phyloP scores from a whole-genome alignment of 2,888 invertebrate species.

The Lysandra coridon region DNA sequence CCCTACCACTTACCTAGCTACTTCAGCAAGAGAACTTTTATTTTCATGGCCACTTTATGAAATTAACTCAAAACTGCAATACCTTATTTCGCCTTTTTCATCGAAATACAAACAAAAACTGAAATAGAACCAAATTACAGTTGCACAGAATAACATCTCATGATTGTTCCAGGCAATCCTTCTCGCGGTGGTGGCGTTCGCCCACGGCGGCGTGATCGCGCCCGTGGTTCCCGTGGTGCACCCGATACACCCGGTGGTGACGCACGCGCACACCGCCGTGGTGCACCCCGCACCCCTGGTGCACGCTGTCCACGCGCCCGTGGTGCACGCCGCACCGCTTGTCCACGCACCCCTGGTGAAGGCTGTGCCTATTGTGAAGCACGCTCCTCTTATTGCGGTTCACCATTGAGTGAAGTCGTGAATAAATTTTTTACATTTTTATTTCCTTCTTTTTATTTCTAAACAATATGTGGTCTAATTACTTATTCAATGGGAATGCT shows the following conservation, averaged over 20 bases:
- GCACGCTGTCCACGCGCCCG: constrained; percentile 46
- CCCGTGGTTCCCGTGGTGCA: constrained; percentile 63
- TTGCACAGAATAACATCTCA: neutral
- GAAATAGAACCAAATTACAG: neutral
- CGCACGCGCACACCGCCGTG: constrained; percentile 45
- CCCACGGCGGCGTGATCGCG: constrained; percentile 63
- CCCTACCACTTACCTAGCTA: no score
- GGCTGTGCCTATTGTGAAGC: constrained; percentile 58
- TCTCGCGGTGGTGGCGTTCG: constrained; percentile 65
- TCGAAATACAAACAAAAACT: neutral
- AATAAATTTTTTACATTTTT: constrained; percentile 14
- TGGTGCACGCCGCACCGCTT: constrained; percentile 53
- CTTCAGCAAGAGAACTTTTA: no score
- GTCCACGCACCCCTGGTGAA: constrained; percentile 45
- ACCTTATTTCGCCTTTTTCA: no score
- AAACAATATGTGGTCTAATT: no score
- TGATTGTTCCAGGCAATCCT: constrained; percentile 63
- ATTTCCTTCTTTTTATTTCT: neutral
- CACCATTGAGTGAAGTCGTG: constrained; percentile 50
- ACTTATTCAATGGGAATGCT: no score
- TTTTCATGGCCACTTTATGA: no score
- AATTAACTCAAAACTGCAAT: no score
- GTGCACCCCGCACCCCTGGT: constrained; percentile 52
- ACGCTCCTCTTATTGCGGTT: constrained; percentile 59
- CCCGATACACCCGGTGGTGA: constrained; percentile 50